phyloP scores from a whole-genome alignment of 2,888 invertebrate genomes.

The Lacanobia oleracea region DNA sequence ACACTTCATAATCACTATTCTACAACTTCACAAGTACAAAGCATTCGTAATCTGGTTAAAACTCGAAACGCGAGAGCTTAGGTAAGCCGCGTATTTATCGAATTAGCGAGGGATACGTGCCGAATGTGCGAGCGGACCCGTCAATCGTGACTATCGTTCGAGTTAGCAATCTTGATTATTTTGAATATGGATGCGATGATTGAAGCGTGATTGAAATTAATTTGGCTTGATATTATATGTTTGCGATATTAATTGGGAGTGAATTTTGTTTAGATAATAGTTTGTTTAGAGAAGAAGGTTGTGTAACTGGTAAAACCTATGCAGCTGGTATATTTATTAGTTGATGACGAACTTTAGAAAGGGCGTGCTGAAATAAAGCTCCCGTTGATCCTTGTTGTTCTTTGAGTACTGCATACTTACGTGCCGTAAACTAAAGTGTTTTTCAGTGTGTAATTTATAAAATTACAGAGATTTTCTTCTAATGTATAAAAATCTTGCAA shows the following conservation, averaged over 20 bases:
- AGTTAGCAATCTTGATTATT: constrained; percentile 21
- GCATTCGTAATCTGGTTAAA: constrained; percentile 71
- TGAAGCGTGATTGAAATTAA: constrained; percentile 23
- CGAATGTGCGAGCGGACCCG: constrained; percentile 32
- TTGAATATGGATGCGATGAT: constrained; percentile 17
- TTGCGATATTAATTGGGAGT: constrained; percentile 4
- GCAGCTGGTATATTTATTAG: too few species aligned
- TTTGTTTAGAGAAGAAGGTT: too few species aligned
- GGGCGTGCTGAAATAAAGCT: too few species aligned
- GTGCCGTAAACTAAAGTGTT: too few species aligned
- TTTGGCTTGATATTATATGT: constrained; percentile 25
- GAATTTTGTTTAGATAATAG: too few species aligned
- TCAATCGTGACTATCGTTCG: constrained; percentile 8
- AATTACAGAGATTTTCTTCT: too few species aligned
- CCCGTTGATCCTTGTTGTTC: too few species aligned
- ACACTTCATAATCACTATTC: constrained; percentile 30
- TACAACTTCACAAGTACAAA: constrained; percentile 60
- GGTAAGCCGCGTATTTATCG: constrained; percentile 69
- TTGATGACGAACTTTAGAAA: too few species aligned
- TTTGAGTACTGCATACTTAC: too few species aligned
- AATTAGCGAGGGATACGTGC: constrained; percentile 61
- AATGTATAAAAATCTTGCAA: too few species aligned
- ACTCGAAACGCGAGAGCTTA: constrained; percentile 65
- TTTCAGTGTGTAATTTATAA: too few species aligned
- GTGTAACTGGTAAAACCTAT: too few species aligned